Evolutionary conservation across 2,113 vertebrate genomes (phyloP).

Genomic region (Podilymbus podiceps): DNA sequence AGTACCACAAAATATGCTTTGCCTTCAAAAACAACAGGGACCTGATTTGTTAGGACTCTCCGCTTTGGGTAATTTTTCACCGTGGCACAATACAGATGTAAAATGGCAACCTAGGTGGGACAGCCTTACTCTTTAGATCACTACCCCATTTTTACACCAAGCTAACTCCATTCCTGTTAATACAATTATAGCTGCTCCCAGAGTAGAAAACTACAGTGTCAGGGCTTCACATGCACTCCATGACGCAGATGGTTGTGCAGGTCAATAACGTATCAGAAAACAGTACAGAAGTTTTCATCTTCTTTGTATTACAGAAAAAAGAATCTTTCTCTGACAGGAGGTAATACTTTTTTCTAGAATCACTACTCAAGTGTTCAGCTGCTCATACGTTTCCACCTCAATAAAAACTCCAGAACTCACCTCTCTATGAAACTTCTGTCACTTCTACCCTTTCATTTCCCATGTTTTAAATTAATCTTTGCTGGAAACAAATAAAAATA

Average conservation of each 20-base stretch:
- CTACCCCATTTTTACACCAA: neutral
- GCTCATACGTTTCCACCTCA: neutral
- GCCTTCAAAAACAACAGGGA: conserved; percentile 16
- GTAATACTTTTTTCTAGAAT: neutral
- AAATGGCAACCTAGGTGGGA: neutral
- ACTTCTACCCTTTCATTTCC: neutral
- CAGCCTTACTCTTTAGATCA: neutral
- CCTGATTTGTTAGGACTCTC: neutral
- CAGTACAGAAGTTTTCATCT: neutral
- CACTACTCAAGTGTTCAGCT: neutral
- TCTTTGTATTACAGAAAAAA: neutral
- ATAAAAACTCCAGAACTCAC: neutral
- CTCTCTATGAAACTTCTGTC: neutral
- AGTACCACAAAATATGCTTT: neutral
- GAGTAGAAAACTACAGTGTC: neutral
- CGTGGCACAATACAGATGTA: neutral
- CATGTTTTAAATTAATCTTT: neutral
- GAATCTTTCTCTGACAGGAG: neutral
- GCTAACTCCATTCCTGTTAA: neutral
- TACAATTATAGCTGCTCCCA: neutral
- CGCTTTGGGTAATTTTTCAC: neutral
- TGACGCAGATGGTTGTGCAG: neutral
- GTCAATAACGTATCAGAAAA: neutral
- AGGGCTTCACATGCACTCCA: neutral
- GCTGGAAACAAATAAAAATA: neutral